phyloP scores from a whole-genome alignment of 2,888 invertebrate genomes.

The Dioctria rufipes region DNA sequence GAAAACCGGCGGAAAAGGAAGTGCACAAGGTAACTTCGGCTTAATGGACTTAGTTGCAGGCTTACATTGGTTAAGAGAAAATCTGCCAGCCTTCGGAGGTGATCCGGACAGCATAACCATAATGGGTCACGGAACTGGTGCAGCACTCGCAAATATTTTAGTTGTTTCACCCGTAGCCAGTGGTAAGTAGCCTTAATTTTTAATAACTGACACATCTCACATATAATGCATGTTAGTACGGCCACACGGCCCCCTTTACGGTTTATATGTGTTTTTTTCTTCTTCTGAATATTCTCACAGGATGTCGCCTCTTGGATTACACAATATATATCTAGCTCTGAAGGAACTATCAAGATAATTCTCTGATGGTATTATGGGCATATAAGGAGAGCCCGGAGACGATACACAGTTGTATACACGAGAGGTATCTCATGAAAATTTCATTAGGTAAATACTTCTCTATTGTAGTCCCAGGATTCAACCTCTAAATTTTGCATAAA shows the following conservation, averaged over 20 bases:
- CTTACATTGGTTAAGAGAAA: conserved; percentile 96
- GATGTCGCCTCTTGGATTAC: not conserved
- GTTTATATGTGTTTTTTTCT: not conserved
- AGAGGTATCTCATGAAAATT: conserved; percentile 39
- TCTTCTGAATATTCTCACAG: conserved; percentile 1
- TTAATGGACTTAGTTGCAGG: conserved; percentile 95
- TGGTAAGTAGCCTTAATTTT: conserved; percentile 75
- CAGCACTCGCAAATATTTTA: conserved; percentile 95
- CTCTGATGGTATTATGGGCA: conserved; percentile 11
- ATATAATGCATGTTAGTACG: not conserved
- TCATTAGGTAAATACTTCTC: conserved; percentile 43
- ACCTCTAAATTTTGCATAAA: conserved; percentile 42
- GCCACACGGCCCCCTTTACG: not conserved
- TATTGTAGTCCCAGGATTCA: conserved; percentile 20
- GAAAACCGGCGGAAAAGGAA: conserved; percentile 90
- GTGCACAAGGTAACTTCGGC: conserved; percentile 92
- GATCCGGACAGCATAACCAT: conserved; percentile 94
- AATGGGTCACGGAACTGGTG: conserved; percentile 97
- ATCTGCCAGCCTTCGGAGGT: conserved; percentile 95
- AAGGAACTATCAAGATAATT: conserved; percentile 29
- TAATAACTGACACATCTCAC: conserved; percentile 8
- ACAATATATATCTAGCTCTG: not conserved
- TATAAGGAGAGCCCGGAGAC: not conserved
- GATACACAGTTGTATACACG: not conserved
- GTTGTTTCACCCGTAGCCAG: conserved; percentile 95